A percentile compares a stretch with the other conserved stretches of the same genome.
Evolutionary conservation across 2,797 vertebrate species (phyloP).

Genomic region (Lateolabrax maculatus): DNA sequence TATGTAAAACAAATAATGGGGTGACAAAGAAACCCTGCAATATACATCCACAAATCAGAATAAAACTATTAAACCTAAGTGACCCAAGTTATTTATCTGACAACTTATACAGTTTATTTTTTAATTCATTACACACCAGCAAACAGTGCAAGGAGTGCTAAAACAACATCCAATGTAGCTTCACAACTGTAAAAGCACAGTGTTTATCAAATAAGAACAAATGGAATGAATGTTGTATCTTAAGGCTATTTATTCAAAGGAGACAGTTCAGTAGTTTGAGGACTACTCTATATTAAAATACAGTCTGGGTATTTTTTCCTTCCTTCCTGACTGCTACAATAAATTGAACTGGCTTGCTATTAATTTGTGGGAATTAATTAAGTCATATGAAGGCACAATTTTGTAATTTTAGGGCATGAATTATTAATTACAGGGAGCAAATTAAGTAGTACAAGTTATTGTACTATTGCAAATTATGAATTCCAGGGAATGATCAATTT

Average conservation of each 20-base stretch:
- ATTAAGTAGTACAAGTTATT: conserved; percentile 34
- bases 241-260: background rate
- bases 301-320: background rate
- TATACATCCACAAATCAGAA: too few species aligned
- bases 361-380: conserved; percentile 44
- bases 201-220: background rate
- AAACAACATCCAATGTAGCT: background rate
- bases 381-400: conserved; percentile 38
- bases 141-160: background rate
- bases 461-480: conserved; percentile 47
- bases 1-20: too few species aligned
- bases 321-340: background rate
- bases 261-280: background rate
- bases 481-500: conserved; percentile 29
- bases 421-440: conserved; percentile 52
- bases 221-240: background rate
- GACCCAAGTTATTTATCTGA: background rate
- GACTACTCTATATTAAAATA: background rate
- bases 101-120: background rate
- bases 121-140: background rate
- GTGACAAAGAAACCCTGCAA: background rate
- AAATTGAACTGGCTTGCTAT: conserved; percentile 17
- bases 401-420: conserved; percentile 46
- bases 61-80: too few species aligned
- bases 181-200: background rate